Evolutionary conservation across 1,140 invertebrate genomes (phyloP), one percentile per base, ranked within the genome.

Genomic region (Brachionus paranguensis): DNA sequence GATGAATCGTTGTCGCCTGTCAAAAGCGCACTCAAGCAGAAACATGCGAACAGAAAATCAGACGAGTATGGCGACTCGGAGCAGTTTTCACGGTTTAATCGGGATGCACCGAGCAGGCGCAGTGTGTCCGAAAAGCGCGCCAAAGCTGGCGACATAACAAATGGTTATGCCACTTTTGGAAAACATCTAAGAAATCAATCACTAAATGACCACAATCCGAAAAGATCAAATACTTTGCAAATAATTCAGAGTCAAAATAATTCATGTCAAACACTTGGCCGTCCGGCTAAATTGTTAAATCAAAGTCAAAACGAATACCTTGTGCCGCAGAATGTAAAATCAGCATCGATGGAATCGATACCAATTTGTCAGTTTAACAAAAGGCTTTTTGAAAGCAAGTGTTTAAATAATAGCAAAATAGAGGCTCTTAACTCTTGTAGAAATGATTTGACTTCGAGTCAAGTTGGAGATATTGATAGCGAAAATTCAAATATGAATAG

Each of bases 51-150:
- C 7, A 41, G 27, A 20, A 50, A 37, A 27, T 55, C 43, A n/a
- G 47, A 27, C 10, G 68, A 68, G 10, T 17, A 70, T 11, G 81
- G 12, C 7, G 27, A 47, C 5, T 2, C 24, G 8, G 45, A 55
- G n/a, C 72, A 47, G 33, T 76, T 72, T 47, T 72, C 72, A 27
- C 20, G 43, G 50, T 84, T 84, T 70, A 84, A 84, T 20, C 60
- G 81, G 37, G 65, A 84, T 74, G 81, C 81, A 37, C 60, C 81
- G 27, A 53, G 45, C 29, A 84, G 81, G 70, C 64, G 65, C 43
- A 84, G 81, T 55, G 47, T 84, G 24, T 70, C 60, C 5, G 81
- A 84, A 43, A 84, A 84, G 17, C 14, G 81, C 2, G 17, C 20
- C 11, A 81, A 81, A 47, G 1, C 60, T 5, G 53, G 53, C 1